Base-by-base conservation (phyloP, 2,797 vertebrate genomes). In the Poeciliopsis paucimaculata region DNA sequence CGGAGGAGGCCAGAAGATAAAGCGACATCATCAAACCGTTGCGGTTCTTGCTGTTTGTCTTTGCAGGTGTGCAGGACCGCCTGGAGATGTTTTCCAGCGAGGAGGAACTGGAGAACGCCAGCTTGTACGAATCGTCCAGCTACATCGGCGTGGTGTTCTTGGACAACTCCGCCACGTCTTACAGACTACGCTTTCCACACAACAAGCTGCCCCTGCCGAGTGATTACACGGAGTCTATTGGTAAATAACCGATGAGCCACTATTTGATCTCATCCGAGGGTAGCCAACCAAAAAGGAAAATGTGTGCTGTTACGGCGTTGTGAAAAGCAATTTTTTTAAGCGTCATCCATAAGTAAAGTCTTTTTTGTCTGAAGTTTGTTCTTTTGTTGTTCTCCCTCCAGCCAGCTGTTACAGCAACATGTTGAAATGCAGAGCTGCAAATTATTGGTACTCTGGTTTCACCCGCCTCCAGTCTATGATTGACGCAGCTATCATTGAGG, bases 401-500 rank as follows among this genome's bases (percentile, higher is more conserved):
- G 98, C 96, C 78, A 96, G 94, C 82, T 99, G 98, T 86, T 92
- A 94, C 2, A 88, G 95, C 64, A 95, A 91, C 86, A 90, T 91
- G 0, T 78, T 94, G 47, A 95, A 96, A 46, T 99, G 98, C 49
- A 96, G 96, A 79, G 97, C 97, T 0, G 95, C 97, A 11, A 96
- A 95, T 2, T 99, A 98, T 93, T 98, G 97, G 97, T 95, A 96
- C 79, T 97, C 97, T 0, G 98, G 97, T 0, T 99, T 99, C 82
- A 92, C 94, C 0, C 96, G 95, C 20, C 95, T 99, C 39, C 98
- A 99, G 87, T 95, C 97, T n/a, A 91, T 96, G 64, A 98, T 99
- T 0, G 97, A 99, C 41, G 96, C 97, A 5, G 96, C 98, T 31
- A 98, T 99, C 82, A 98, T 99, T 76, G 96, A 98, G 97, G 98